Base-by-base conservation (phyloP, 2,888 invertebrate genomes). In the Desoria tigrina region DNA sequence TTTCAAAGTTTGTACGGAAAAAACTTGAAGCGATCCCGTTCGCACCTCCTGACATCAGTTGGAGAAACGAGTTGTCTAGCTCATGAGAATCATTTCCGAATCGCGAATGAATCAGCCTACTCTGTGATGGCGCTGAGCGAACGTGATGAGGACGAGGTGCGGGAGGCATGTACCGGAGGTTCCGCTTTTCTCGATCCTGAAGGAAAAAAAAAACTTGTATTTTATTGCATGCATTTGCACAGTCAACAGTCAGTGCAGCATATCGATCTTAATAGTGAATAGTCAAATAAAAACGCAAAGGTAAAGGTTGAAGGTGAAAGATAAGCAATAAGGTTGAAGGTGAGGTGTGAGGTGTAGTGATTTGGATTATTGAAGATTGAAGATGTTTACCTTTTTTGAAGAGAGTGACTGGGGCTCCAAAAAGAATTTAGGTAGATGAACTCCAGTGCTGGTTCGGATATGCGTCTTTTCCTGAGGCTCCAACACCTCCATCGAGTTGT, bases 1-100 rank as follows among this genome's bases (percentile, higher is more conserved):
- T 81, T n/a, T 83, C 81, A 78, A 88, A 90, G 74, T 86, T 85
- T 78, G 88, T 88, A 58, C 88, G 84, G 77, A 89, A 86, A 77
- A 88, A 89, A 2, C 84, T 80, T 23, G 64, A 45, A 4, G 37
- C 14, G 37, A 39, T 62, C 3, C 58, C 58, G 21, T n/a, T 37
- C 14, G 23, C 42, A 7, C 32, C 37, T 42, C 65, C 62, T 26
- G 51, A 55, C 61, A 68, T 68, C 9, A 74, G 56, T 23, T 71
- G 64, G 45, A 71, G 68, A 60, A 74, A 74, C 0, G 74, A 74
- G 32, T 62, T 72, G 28, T 74, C 73, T 42, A 73, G 42, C 49
- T 74, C 74, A 32, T 64, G 63, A 2, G 69, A 69, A 50, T 72
- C 73, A 57, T 70, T 71, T 27, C 65, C 56, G n/a, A 57, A 42